Evolutionary conservation across 1,140 invertebrate genomes (phyloP).

Genomic region (Asobara japonica): DNA sequence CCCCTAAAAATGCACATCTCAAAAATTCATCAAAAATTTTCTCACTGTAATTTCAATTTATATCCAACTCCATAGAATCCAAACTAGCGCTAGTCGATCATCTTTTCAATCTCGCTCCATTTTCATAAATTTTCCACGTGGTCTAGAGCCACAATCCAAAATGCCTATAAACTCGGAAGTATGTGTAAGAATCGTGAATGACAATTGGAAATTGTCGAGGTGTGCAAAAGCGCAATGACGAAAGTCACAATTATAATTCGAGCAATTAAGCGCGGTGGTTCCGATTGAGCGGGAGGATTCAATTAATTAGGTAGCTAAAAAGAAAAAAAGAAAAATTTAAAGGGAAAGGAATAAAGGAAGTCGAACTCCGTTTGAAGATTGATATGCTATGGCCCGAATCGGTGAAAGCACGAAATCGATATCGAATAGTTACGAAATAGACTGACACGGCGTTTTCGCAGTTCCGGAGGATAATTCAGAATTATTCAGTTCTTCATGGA

Average conservation of each 20-base stretch:
- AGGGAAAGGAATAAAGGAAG: background rate
- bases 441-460: background rate
- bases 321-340: background rate
- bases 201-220: background rate
- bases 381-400: background rate
- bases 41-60: no score
- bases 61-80: no score
- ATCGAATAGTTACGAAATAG: background rate
- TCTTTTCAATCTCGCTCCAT: no score
- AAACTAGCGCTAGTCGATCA: no score
- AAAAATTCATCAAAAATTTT: no score
- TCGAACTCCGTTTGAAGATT: background rate
- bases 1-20: no score
- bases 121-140: no score
- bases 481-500: background rate
- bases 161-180: background rate
- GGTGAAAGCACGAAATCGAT: background rate
- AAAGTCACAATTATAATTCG: background rate
- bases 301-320: background rate
- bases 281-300: background rate
- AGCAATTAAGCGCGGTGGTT: background rate
- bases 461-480: constrained; percentile 3
- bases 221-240: background rate
- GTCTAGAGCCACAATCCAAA: background rate
- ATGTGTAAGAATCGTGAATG: background rate